Base-by-base conservation (phyloP, 2,888 invertebrate genomes). In the Cantharis flavilabris region DNA sequence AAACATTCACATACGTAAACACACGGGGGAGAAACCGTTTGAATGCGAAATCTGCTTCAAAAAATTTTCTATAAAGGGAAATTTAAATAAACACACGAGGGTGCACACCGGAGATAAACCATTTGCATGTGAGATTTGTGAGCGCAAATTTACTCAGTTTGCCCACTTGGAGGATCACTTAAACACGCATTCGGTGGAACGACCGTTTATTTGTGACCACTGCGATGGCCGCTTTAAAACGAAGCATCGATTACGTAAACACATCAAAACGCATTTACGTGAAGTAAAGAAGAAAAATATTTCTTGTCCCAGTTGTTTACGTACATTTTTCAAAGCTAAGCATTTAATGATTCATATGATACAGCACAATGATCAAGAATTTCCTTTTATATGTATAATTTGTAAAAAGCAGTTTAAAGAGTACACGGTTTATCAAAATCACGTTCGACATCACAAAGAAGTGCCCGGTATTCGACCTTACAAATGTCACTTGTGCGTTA, bases 11-110 rank as follows among this genome's bases (percentile, higher is more conserved):
- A 79, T 81, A 69, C 79, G 87, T 26, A 86, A 84, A 74, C 87
- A 87, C 76, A 87, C 87, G 5, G 87, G 87, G n/a, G 87, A 87
- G 73, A 85, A 87, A 79, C 87, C 87, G 1, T 87, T 84, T 76
- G 81, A 83, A 69, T 87, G 87, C 77, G 80, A 79, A 23, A 80
- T 85, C 49, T 87, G 87, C 73, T 82, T 81, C 0, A 87, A 87
- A 77, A 83, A 83, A 70, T 87, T 87, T 81, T 86, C 87, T 0
- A 86, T 87, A n/a, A 87, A 86, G 80, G 87, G 87, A 10, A 87
- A 87, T 81, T 80, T 87, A 73, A 86, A 84, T 75, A 87, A 87
- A 75, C 87, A 87, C 74, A 85, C 86, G 82, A 80, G 86, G 63
- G 86, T 85, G 49, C 87, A 87, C 76, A 87, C 86, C 13, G 82